Base-by-base conservation (phyloP, 2,888 invertebrate species). In the Teleiodes luculella region DNA sequence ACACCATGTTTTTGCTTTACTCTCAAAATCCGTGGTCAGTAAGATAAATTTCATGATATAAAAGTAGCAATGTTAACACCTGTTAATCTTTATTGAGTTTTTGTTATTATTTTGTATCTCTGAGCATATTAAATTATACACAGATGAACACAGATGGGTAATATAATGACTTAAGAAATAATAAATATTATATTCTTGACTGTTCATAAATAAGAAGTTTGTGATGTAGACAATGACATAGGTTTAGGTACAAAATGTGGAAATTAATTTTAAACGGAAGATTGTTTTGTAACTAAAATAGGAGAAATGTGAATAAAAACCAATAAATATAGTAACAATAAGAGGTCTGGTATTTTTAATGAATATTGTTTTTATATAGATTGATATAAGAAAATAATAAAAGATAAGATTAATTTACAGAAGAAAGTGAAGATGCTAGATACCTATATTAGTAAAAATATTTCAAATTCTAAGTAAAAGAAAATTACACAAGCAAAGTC, bases 251-350 rank as follows among this genome's bases (percentile, higher is more conserved):
- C 81, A 82, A 85, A 80, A 79, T 78, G 72, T 76, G 77, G 72
- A 79, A 72, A 71, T 80, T 82, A 83, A 80, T 80, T 83, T 58
- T 58, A 50, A 83, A 81, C 56, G 69, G 71, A 72, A 74, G 76
- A 78, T 82, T 84, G 85, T 88, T 89, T 89, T 89, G 81, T 87
- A 89, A 86, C 80, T 83, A 81, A 83, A 80, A 84, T 85, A 87
- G 83, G 69, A 78, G 65, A 83, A 76, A 76, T 88, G 86, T 87
- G 87, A 87, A 87, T 87, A 87, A 68, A 84, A 86, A 83, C 80
- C 81, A 87, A 85, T 88, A 87, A 88, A 87, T 76, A 85, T 85
- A 86, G 84, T 78, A 80, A 81, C 70, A 70, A 74, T 67, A 68
- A 70, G 65, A 24, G 0, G 1, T 1, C 24, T n/a, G 20, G 20